Conservation (phyloP, 1,140 invertebrate species). For the Centruroides sculpturatus region DNA sequence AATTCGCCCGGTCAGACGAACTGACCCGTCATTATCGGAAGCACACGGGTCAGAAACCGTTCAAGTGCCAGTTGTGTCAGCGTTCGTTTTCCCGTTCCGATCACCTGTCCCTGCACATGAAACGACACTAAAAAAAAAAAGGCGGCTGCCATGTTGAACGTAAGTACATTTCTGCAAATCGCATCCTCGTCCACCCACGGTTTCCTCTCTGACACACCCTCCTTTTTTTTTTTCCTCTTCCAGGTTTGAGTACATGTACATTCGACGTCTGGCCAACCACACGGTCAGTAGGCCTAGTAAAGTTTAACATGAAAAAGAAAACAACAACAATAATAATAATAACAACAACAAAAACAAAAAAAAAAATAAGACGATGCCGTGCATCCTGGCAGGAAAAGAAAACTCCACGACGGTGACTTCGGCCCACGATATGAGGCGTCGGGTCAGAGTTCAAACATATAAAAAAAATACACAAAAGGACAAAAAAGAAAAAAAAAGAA, state of each 20-base stretch:
- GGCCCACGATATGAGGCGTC: no score
- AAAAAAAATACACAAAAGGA: no score
- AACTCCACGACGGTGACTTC: no score
- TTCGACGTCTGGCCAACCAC: slow-evolving; percentile 6
- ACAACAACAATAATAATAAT: no score
- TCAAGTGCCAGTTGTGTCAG: slow-evolving; percentile 30
- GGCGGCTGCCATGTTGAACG: not conserved
- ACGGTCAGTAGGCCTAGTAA: no score
- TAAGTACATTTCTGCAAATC: not conserved
- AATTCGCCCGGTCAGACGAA: slow-evolving; percentile 92
- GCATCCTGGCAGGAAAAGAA: no score
- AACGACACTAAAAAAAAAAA: slow-evolving; percentile 20
- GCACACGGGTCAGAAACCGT: slow-evolving; percentile 34
- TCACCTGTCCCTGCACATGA: slow-evolving; percentile 32
- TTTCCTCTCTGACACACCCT: not conserved
- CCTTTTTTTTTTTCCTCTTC: not conserved
- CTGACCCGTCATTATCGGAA: slow-evolving; percentile 77
- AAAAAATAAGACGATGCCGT: no score
- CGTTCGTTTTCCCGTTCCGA: slow-evolving; percentile 32
- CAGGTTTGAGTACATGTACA: not conserved
- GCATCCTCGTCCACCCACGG: not conserved
- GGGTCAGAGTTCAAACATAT: no score
- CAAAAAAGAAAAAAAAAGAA: no score
- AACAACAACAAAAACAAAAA: no score
- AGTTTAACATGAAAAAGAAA: no score